phyloP scores from a whole-genome alignment of 2,113 vertebrate species.

The Potamarius usumacintae region DNA sequence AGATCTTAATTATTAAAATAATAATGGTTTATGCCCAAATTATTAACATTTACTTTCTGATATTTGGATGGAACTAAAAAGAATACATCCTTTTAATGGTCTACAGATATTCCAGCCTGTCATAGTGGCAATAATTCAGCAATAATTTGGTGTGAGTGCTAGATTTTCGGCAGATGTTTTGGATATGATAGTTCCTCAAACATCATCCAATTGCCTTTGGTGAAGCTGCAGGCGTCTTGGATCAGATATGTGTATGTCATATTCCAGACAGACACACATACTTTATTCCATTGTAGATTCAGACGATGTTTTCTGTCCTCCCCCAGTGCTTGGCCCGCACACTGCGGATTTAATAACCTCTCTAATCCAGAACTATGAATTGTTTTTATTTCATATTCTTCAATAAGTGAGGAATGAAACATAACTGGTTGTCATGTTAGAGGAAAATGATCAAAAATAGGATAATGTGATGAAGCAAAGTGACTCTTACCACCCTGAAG shows the following conservation, averaged over 20 bases:
- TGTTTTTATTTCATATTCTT: neutral
- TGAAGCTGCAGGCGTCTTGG: conserved; percentile 21
- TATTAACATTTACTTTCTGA: neutral
- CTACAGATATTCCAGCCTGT: neutral
- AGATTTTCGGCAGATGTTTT: conserved; percentile 30
- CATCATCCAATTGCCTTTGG: neutral
- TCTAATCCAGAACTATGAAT: neutral
- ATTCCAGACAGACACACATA: conserved; percentile 16
- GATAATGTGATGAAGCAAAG: neutral
- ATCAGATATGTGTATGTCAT: conserved; percentile 18
- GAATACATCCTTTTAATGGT: neutral
- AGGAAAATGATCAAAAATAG: neutral
- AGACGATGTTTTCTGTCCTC: conserved; percentile 31
- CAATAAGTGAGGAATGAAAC: neutral
- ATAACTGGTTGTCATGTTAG: too few species aligned
- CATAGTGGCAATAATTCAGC: neutral
- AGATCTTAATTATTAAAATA: neutral
- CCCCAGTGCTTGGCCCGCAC: neutral
- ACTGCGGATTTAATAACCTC: neutral
- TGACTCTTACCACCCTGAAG: neutral
- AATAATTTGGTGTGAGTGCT: neutral
- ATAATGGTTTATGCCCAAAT: neutral
- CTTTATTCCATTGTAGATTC: conserved; percentile 17
- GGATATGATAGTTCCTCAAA: conserved; percentile 19
- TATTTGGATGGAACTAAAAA: neutral